Conservation (phyloP, 1,140 invertebrate species). For the Drosophila fuyamai region DNA sequence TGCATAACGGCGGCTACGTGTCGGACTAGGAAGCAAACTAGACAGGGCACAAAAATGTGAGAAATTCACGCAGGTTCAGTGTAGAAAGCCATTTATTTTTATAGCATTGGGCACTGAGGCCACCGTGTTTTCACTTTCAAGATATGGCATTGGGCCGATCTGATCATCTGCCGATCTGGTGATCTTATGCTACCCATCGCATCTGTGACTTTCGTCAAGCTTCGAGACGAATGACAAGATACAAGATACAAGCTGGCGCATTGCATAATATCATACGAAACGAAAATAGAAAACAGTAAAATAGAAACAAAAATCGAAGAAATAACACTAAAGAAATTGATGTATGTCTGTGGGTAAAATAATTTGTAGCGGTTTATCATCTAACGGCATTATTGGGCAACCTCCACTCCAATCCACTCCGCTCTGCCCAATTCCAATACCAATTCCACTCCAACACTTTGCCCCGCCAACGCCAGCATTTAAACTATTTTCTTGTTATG, state of each 20-base stretch:
- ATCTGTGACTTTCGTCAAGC: slow-evolving; percentile 56
- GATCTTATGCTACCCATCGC: slow-evolving; percentile 31
- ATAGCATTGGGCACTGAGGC: slow-evolving; percentile 6
- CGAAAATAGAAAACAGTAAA: slow-evolving; percentile 69
- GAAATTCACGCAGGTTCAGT: slow-evolving; percentile 50
- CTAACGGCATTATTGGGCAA: slow-evolving; percentile 78
- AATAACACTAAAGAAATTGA: slow-evolving; percentile 58
- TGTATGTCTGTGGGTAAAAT: slow-evolving; percentile 56
- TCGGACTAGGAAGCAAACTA: slow-evolving; percentile 50
- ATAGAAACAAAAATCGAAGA: slow-evolving; percentile 31
- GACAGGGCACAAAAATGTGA: slow-evolving; percentile 11
- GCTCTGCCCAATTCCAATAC: background rate
- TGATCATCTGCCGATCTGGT: slow-evolving; percentile 27
- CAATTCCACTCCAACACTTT: slow-evolving; percentile 50
- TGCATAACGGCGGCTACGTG: slow-evolving; percentile 59
- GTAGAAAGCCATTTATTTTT: slow-evolving; percentile 50
- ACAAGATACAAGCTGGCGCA: slow-evolving; percentile 33
- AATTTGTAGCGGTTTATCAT: slow-evolving; percentile 81
- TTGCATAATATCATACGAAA: slow-evolving; percentile 68
- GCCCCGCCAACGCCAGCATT: slow-evolving; percentile 60
- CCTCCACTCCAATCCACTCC: slow-evolving; percentile 55
- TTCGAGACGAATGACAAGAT: slow-evolving; percentile 43
- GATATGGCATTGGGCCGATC: slow-evolving; percentile 39
- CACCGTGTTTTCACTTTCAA: slow-evolving; percentile 31
- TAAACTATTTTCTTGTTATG: slow-evolving; percentile 81